Base-by-base conservation (phyloP, 2,113 vertebrate genomes). In the Leptobrachium leishanense region DNA sequence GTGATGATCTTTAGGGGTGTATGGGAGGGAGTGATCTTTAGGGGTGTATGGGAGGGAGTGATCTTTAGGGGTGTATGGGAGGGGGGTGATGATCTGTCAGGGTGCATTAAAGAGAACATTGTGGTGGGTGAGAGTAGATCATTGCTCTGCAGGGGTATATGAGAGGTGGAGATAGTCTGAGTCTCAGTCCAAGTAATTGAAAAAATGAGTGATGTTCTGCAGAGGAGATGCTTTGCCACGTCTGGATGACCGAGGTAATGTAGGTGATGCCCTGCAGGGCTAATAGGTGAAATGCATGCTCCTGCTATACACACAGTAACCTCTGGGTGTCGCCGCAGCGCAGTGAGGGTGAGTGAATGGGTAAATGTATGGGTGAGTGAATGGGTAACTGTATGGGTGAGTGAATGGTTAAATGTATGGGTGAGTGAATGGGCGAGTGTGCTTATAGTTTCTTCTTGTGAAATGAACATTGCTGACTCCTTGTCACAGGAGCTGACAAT, bases 221-320 rank as follows among this genome's bases (percentile, higher is more conserved):
- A 46, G 44, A 8, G 44, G 8, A 46, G 44, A 46, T 46, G 44
- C 44, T 46, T 8, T 46, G 44, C 44, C n/a, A 31, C n/a, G 42
- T 43, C 41, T 41, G 15, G 62, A 46, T 68, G 63, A 55, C 44
- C 0, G 20, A 40, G 40, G 13, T 66, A 75, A 42, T 67, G 65
- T n/a, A 0, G 66, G 41, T 43, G 66, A 43, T 68, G 41, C 42
- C 2, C 66, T 68, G 66, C 66, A 68, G 63, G 31, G 63, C 10
- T 39, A 31, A 39, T 66, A 8, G 20, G 15, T 40, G 6, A 8
- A 69, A 70, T 39, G 13, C 62, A 79, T 73, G 77, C 70, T 42
- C 70, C 70, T 73, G 77, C 63, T 67, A 73, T 79, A 67, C 69
- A 79, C 44, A 73, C 62, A 57, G 62, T 67, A 59, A 64, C 70